Evolutionary conservation across 2,888 invertebrate genomes (phyloP).

Genomic region (Electrophaes corylata): DNA sequence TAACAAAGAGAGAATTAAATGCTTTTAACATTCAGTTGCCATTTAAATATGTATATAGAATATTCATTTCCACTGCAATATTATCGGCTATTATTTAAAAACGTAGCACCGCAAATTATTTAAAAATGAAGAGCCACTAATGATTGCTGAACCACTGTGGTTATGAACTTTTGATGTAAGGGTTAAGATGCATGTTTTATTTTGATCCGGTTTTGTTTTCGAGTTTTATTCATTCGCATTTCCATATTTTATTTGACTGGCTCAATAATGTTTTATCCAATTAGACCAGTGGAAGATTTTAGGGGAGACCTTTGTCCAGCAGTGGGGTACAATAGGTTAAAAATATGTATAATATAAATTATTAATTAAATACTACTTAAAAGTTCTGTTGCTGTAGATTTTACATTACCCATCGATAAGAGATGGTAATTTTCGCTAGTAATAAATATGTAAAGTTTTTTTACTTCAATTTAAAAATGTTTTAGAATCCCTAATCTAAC

Average conservation of each 20-base stretch:
- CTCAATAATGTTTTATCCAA: too few relatives aligned
- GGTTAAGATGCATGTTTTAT: not conserved
- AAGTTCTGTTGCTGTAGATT: too few relatives aligned
- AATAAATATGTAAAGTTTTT: too few relatives aligned
- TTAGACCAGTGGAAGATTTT: too few relatives aligned
- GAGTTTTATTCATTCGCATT: not conserved
- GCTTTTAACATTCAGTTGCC: not conserved
- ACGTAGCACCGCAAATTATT: conserved; percentile 8
- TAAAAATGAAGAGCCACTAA: conserved; percentile 30
- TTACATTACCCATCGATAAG: too few relatives aligned
- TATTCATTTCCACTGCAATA: conserved; percentile 6
- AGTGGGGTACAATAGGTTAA: too few relatives aligned
- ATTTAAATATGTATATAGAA: not conserved
- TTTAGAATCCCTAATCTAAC: not conserved
- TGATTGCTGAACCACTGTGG: conserved; percentile 8
- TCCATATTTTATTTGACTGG: not conserved
- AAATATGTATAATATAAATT: too few relatives aligned
- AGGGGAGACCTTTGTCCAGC: too few relatives aligned
- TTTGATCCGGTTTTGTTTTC: not conserved
- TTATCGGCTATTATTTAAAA: conserved; percentile 27
- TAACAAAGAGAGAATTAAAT: not conserved
- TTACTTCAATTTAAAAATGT: too few relatives aligned
- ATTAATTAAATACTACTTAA: too few relatives aligned
- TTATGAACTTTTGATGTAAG: conserved; percentile 5
- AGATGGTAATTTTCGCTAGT: too few relatives aligned